Percentiles rank a stretch among this genome's conserved stretches.
Evolutionary conservation across 2,888 invertebrate genomes (phyloP).

Genomic region (Athripsodes cinereus): DNA sequence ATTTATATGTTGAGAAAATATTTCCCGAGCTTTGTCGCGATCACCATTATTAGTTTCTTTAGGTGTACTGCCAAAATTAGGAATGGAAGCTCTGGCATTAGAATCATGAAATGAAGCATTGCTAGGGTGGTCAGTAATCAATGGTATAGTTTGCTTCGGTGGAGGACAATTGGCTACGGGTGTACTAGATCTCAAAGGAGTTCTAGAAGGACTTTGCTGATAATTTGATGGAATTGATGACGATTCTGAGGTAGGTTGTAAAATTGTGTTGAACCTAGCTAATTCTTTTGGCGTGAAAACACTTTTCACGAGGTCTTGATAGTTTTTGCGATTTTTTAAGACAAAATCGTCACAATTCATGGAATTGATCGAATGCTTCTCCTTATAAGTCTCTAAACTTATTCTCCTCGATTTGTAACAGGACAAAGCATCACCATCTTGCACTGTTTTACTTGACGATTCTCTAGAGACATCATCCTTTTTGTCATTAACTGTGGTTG

Average conservation of each 20-base stretch:
- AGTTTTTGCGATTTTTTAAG: slow-evolving; percentile 11
- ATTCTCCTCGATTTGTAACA: slow-evolving; percentile 41
- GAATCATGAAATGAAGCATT: too few species aligned
- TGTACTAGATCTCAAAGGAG: background rate
- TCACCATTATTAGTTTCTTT: slow-evolving; percentile 29
- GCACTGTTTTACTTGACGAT: slow-evolving; percentile 1
- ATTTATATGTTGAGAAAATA: slow-evolving; percentile 28
- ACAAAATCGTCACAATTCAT: background rate
- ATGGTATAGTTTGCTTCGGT: background rate
- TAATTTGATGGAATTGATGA: too few species aligned
- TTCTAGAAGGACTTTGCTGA: background rate
- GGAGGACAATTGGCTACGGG: background rate
- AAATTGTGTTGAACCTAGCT: slow-evolving; percentile 42
- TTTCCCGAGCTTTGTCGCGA: background rate
- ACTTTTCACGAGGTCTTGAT: slow-evolving; percentile 32
- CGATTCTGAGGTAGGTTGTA: background rate
- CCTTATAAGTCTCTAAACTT: slow-evolving; percentile 47
- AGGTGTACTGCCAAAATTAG: slow-evolving; percentile 31
- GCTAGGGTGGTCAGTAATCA: too few species aligned
- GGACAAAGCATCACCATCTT: background rate
- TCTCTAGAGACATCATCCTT: background rate
- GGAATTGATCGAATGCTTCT: slow-evolving; percentile 31
- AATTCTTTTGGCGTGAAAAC: slow-evolving; percentile 48
- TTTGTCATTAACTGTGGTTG: background rate
- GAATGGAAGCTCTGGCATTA: too few species aligned